phyloP scores from a whole-genome alignment of 1,140 invertebrate genomes.

The Brachionus angularis region DNA sequence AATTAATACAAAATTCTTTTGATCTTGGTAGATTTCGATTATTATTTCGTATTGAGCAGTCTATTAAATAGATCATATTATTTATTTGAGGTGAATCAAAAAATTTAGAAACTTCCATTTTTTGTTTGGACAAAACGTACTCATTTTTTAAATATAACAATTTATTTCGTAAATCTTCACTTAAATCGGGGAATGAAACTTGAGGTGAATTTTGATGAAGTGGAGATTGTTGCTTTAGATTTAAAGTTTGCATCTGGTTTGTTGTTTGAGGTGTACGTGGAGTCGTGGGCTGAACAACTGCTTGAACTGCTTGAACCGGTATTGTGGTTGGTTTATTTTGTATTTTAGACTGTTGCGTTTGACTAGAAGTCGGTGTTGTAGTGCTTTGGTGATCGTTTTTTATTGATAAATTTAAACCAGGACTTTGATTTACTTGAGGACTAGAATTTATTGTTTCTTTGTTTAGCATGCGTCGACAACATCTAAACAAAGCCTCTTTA shows the following conservation, averaged over 20 bases:
- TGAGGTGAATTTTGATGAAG: not conserved
- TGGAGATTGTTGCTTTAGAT: conserved; percentile 1
- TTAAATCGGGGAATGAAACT: not conserved
- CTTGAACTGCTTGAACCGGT: not conserved
- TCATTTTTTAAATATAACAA: conserved; percentile 16
- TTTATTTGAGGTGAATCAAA: not conserved
- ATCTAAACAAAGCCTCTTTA: conserved; percentile 12
- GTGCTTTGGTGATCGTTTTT: too few relatives aligned
- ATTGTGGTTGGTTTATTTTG: too few relatives aligned
- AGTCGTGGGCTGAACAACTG: not conserved
- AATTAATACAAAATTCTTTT: not conserved
- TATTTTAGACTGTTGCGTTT: too few relatives aligned
- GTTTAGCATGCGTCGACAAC: not conserved
- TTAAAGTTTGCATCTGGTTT: not conserved
- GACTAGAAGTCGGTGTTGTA: too few relatives aligned
- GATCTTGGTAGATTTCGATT: not conserved
- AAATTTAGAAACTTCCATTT: conserved; percentile 4
- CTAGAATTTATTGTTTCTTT: too few relatives aligned
- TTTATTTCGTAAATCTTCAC: conserved; percentile 7
- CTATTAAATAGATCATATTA: conserved; percentile 4
- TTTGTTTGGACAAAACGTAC: conserved; percentile 4
- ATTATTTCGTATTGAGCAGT: not conserved
- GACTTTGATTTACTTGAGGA: too few relatives aligned
- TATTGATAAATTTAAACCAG: too few relatives aligned
- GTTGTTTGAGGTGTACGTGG: not conserved